Base-by-base conservation (phyloP, 2,888 invertebrate species). In the Griposia aprilina region DNA sequence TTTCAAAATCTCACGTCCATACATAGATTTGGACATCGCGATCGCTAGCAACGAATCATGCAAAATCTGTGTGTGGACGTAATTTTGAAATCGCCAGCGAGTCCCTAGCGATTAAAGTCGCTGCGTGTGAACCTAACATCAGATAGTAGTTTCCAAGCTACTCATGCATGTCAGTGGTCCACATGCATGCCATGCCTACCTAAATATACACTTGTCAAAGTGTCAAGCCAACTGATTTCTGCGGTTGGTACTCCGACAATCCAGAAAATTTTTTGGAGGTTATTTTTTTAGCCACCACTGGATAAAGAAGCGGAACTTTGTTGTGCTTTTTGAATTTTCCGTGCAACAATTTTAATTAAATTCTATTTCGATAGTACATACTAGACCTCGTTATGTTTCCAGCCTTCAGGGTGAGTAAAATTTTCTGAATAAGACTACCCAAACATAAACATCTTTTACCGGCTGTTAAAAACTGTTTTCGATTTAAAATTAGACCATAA, bases 361-460 rank as follows among this genome's bases (percentile, higher is more conserved):
- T 68, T 52, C 0, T 63, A 15, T 68, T 60, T 26, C n/a, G 36
- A 2, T 13, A 57, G 2, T 5, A 62, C 17, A 45, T 26, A 65
- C 5, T n/a, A n/a, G 6, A 48, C 5, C 23, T 68, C 36, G 13
- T 52, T 52, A 84, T 84, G 83, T 78, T 86, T 62, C 48, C 86
- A 48, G 71, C 65, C 1, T 8, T 72, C 2, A 84, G 78, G 74
- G 83, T 82, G 69, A 72, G 83, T 82, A 30, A 52, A 30, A 48
- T 55, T 69, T 66, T 52, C 6, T 2, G 55, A 5, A 6, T 20
- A 13, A 2, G 36, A 45, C 20, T 30, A 48, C 13, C 26, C 59
- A 77, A 67, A 82, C 60, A 23, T 48, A 77, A 77, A 68, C 78
- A 60, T 50, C 23, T 11, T 50, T 45, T 41, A 36, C 66, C 75